Evolutionary conservation across 2,113 vertebrate species (phyloP), one percentile per base, ranked within the genome.

Genomic region (Zeus faber): DNA sequence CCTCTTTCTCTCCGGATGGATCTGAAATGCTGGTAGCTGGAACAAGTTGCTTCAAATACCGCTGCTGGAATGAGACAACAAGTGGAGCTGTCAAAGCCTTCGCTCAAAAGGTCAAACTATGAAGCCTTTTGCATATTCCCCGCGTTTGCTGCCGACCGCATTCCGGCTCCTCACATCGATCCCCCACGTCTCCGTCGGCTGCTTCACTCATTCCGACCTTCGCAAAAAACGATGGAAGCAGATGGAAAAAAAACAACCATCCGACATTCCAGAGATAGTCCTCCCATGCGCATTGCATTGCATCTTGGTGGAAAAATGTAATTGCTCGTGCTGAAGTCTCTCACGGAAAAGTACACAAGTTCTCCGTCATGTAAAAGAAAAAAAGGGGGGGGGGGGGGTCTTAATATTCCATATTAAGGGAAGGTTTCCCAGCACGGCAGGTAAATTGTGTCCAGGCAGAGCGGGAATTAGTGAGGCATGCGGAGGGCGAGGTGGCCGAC

Each of bases 181-280:
- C 74, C 27, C 56, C 81, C 74, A 75, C 77, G 81, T 85, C 76
- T 78, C 79, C 85, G 68, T 80, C 71, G 83, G 75, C 76, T 76
- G 79, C 83, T 83, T 85, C n/a, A n/a, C 78, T 87, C 82, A 87
- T 81, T 84, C 79, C 63, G 74, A 76, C 82, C 84, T 84, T 84
- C 79, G 80, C 80, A 85, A 87, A 86, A 80, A 74, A 37, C 33
- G 33, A 79, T 67, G 70, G 76, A 67, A 70, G 70, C 68, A 83
- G 79, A 77, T 22, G 65, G 63, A 80, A 80, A 84, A 29, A 65
- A 81, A 77, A 76, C 57, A 83, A 74, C 17, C 18, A 20, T 14
- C 78, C 71, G 72, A 77, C 83, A 88, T 86, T 87, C 84, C 76
- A 53, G 73, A 80, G 75, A 83, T 83, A 80, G 77, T 79, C 77